Conservation (phyloP, 2,888 invertebrate genomes). For the Pandemis cinnamomeana region DNA sequence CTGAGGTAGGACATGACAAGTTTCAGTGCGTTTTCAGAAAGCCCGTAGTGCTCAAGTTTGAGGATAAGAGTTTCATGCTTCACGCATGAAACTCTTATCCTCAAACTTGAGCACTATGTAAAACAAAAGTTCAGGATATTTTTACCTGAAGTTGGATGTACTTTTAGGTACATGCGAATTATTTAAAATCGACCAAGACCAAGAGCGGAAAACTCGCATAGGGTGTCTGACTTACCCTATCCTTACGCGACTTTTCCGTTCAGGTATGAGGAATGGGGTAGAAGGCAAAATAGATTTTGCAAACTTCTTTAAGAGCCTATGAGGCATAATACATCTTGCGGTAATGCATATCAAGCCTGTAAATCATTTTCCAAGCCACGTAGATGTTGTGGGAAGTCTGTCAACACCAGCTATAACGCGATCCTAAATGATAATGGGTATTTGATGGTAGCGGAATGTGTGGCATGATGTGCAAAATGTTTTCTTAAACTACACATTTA, state of each 20-base stretch:
- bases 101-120: too few species aligned
- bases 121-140: too few species aligned
- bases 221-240: background rate
- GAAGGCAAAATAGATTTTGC: background rate
- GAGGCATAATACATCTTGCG: background rate
- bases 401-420: constrained; percentile 7
- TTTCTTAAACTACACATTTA: constrained; percentile 7
- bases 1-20: too few species aligned
- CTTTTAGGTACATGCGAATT: too few species aligned
- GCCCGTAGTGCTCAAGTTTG: too few species aligned
- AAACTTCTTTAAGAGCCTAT: background rate
- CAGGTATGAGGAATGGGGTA: background rate
- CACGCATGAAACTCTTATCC: too few species aligned
- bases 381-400: constrained; percentile 13
- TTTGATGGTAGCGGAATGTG: constrained; percentile 24
- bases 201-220: too few species aligned
- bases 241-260: background rate
- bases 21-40: too few species aligned
- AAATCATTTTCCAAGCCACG: background rate
- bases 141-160: too few species aligned
- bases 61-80: too few species aligned
- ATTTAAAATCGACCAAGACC: too few species aligned
- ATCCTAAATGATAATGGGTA: constrained; percentile 12
- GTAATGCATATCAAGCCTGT: constrained; percentile 1
- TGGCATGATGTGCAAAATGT: background rate